Evolutionary conservation across 2,113 vertebrate species (phyloP), one percentile per base, ranked within the genome.

Genomic region (Mesembrinibis cayennensis): DNA sequence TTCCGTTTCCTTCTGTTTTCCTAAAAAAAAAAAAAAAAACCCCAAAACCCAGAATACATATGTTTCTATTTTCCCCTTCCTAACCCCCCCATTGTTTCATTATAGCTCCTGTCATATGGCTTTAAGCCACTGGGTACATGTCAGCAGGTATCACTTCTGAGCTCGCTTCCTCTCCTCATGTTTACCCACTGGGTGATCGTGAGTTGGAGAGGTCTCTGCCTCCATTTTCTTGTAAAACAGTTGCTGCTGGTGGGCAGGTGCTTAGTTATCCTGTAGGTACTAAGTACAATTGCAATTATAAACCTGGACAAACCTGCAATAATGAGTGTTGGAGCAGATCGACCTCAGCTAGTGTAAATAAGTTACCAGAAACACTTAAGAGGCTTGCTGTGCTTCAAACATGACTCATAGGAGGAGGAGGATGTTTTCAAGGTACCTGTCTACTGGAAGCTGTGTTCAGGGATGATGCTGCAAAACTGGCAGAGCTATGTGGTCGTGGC

Each of bases 1-100:
- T 89, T 53, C 47, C 29, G 15, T 73, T 97, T 97, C 61, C 49
- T 88, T 90, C 74, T 77, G 38, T 50, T 93, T 95, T 69, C 34
- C 10, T 84, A 74, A 97, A 95, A 93, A 50, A n/a, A n/a, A n/a
- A n/a, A n/a, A n/a, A n/a, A n/a, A n/a, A n/a, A n/a, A n/a, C n/a
- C n/a, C n/a, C n/a, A n/a, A n/a, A 22, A 38, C 38, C 0, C 5
- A n/a, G n/a, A 56, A 52, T 19, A 36, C 4, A 1, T 42, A 13
- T 13, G 3, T 83, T 89, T 83, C 6, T 11, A 18, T 85, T 80
- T 88, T 65, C 29, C 7, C 17, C 42, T 82, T 67, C 71, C 65
- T 55, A 55, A 34, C 25, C 29, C 3, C n/a, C 20, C 5, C 10
- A 3, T 42, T 78, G 22, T 30, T 87, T 91, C 9, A 4, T 70